phyloP scores from a whole-genome alignment of 2,113 vertebrate species.

The Phocoena phocoena region DNA sequence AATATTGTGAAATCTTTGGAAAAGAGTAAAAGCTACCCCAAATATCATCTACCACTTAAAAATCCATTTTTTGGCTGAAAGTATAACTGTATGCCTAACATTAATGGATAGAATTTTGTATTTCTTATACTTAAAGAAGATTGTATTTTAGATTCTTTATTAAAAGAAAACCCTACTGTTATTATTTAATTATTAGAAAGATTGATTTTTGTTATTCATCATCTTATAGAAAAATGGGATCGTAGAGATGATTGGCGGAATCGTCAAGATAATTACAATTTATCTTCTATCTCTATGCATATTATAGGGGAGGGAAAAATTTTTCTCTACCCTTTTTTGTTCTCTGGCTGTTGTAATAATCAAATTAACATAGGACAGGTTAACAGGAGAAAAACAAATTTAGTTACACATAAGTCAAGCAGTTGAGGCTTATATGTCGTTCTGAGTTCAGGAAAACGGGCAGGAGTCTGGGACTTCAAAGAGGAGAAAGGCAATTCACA shows the following conservation, averaged over 20 bases:
- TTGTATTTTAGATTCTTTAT: conserved; percentile 19
- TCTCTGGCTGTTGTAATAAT: not conserved
- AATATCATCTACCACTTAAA: not conserved
- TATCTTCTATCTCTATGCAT: not conserved
- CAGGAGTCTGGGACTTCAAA: not conserved
- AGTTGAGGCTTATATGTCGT: not conserved
- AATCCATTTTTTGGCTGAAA: not conserved
- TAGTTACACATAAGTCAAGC: not conserved
- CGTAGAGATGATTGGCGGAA: not conserved
- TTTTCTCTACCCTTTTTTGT: not conserved
- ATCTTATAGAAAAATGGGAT: conserved; percentile 7
- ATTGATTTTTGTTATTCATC: not conserved
- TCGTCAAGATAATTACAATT: not conserved
- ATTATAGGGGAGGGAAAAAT: not conserved
- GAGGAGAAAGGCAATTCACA: not conserved
- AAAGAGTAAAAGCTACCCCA: not conserved
- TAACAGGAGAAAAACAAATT: not conserved
- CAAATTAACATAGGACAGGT: not conserved
- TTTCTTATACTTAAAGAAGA: conserved; percentile 10
- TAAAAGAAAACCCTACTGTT: not conserved
- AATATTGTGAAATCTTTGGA: not conserved
- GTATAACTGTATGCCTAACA: not conserved
- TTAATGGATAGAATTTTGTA: not conserved
- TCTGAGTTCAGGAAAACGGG: not conserved
- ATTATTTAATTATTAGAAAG: conserved; percentile 18